Conservation (phyloP, 2,888 invertebrate species). For the Imbricaverruca yamaguchii region DNA sequence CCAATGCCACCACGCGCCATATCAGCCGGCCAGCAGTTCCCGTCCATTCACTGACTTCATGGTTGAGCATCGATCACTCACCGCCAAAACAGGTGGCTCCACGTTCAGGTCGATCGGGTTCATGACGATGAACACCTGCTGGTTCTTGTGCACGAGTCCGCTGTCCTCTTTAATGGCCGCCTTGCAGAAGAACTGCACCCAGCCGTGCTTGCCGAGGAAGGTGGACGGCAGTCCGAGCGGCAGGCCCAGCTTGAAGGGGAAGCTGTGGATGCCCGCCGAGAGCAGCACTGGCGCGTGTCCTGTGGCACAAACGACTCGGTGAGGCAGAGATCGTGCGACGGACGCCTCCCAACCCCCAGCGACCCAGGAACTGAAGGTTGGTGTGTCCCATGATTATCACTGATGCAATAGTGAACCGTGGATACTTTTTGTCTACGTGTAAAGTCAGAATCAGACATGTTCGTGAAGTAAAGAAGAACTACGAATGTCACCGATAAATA, state of each 20-base stretch:
- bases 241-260: constrained; percentile 84
- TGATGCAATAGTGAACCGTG: no score
- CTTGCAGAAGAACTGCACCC: constrained; percentile 92
- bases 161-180: constrained; percentile 61
- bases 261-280: constrained; percentile 89
- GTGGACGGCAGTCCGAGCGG: constrained; percentile 86
- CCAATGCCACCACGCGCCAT: no score
- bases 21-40: no score
- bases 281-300: constrained; percentile 75
- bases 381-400: no score
- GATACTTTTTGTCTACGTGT: no score
- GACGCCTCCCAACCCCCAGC: no score
- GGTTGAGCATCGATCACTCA: constrained; percentile 46
- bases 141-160: constrained; percentile 86
- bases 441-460: no score
- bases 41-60: no score
- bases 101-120: constrained; percentile 87
- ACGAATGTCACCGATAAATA: no score
- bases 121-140: constrained; percentile 95
- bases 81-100: constrained; percentile 78
- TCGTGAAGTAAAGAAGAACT: no score
- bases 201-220: constrained; percentile 85
- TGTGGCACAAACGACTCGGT: constrained; percentile 37
- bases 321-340: no score
- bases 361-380: no score